A percentile compares a stretch with the other conserved stretches of the same genome.
Conservation (phyloP, 1,140 invertebrate genomes). For the Cydia amplana region DNA sequence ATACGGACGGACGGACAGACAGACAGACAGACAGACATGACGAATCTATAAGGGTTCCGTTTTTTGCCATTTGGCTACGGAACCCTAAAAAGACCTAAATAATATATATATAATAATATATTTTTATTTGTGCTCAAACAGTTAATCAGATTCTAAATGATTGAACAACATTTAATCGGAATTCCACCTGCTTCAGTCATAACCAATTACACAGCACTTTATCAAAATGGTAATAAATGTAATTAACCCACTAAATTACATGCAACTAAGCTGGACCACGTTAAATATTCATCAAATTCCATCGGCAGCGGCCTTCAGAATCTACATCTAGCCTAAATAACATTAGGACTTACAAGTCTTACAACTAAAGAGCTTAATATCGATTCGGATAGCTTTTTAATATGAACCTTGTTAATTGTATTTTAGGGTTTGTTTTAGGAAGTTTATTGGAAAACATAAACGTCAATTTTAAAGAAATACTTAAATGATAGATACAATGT, state of each 20-base stretch:
- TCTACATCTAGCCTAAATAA: conserved; percentile 26
- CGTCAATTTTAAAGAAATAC: background rate
- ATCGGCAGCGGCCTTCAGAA: background rate
- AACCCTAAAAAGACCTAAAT: too few relatives aligned
- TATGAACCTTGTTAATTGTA: background rate
- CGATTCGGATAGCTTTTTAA: background rate
- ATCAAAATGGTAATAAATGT: conserved; percentile 15
- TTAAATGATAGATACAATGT: background rate
- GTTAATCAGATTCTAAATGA: background rate
- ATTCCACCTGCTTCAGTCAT: background rate
- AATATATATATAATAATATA: too few relatives aligned
- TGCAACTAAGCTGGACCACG: background rate
- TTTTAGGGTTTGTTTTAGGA: background rate
- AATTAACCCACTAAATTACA: background rate
- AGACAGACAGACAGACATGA: too few relatives aligned
- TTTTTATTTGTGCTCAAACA: background rate
- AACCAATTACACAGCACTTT: background rate
- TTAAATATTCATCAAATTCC: conserved; percentile 26
- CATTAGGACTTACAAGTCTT: background rate
- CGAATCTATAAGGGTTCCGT: too few relatives aligned
- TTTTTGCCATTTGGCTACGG: too few relatives aligned
- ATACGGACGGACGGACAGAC: too few relatives aligned
- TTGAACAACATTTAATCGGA: background rate
- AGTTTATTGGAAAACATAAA: background rate
- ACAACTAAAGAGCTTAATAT: background rate